Conservation (phyloP, 2,888 invertebrate species). For the Hofmannophila pseudospretella region DNA sequence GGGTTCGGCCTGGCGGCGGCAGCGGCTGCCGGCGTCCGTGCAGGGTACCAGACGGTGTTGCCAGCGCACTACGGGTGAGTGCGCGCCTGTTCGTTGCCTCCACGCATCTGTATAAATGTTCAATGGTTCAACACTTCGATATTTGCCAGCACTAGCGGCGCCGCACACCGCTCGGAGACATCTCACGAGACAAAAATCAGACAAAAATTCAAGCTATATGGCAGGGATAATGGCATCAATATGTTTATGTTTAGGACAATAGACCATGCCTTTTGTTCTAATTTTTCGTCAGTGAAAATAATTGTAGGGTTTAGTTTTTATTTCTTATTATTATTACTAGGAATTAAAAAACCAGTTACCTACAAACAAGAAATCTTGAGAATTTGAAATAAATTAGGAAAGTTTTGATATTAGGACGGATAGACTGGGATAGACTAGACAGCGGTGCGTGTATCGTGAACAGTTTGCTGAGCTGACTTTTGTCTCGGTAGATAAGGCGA, state of each 20-base stretch:
- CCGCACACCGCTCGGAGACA: conserved; percentile 63
- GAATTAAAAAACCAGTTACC: too few relatives aligned
- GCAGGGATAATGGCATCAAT: conserved; percentile 3
- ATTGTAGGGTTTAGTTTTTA: too few relatives aligned
- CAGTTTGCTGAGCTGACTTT: conserved; percentile 61
- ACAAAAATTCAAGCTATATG: conserved; percentile 14
- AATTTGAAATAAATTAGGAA: too few relatives aligned
- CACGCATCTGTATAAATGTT: conserved; percentile 66
- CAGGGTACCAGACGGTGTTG: conserved; percentile 87
- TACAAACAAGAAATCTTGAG: too few relatives aligned
- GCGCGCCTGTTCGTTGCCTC: conserved; percentile 20
- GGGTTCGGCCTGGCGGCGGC: conserved; percentile 68
- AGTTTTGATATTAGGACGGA: neutral
- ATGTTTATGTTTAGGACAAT: too few relatives aligned
- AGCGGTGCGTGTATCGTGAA: too few relatives aligned
- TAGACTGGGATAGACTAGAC: conserved; percentile 3
- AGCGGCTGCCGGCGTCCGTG: conserved; percentile 83
- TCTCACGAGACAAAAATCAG: conserved; percentile 79
- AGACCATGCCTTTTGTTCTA: neutral
- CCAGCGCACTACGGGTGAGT: conserved; percentile 93
- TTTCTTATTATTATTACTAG: too few relatives aligned
- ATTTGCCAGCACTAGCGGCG: conserved; percentile 73
- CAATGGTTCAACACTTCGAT: conserved; percentile 72
- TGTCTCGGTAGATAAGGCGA: conserved; percentile 78
- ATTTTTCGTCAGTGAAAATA: neutral